Percentiles rank a stretch among this genome's conserved stretches.
Conservation (phyloP, 2,797 vertebrate species). For the Acanthurus tractus region DNA sequence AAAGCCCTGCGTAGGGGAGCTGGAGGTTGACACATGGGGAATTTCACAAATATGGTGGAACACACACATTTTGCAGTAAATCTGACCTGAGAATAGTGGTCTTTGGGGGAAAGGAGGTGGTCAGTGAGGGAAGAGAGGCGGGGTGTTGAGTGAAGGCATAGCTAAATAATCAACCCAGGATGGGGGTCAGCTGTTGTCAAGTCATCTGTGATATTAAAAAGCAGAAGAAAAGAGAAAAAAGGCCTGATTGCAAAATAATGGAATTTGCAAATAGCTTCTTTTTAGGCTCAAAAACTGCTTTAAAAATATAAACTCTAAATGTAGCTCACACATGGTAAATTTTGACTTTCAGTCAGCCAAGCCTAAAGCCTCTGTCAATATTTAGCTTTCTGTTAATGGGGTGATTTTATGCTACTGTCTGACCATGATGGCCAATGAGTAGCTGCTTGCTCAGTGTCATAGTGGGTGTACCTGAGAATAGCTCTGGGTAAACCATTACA, state of each 20-base stretch:
- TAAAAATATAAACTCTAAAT: constrained; percentile 42
- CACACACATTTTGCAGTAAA: constrained; percentile 89
- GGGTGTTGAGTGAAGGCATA: constrained; percentile 73
- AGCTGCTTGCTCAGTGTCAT: constrained; percentile 57
- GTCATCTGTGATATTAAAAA: constrained; percentile 71
- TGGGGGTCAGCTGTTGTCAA: constrained; percentile 69
- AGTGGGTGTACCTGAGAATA: constrained; percentile 59
- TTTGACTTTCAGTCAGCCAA: constrained; percentile 77
- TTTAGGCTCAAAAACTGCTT: constrained; percentile 24
- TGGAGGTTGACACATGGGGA: constrained; percentile 89
- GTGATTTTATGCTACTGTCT: constrained; percentile 81
- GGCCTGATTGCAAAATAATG: constrained; percentile 40
- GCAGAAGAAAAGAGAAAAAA: constrained; percentile 11
- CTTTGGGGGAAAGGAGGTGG: constrained; percentile 68
- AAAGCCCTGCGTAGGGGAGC: constrained; percentile 88
- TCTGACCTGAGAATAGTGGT: constrained; percentile 80
- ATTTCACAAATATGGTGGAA: constrained; percentile 92
- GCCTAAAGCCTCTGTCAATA: constrained; percentile 81
- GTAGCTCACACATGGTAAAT: constrained; percentile 64
- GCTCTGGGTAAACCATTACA: constrained; percentile 56
- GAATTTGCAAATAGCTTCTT: constrained; percentile 38
- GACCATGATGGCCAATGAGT: constrained; percentile 72
- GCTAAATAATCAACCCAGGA: constrained; percentile 77
- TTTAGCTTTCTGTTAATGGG: constrained; percentile 80
- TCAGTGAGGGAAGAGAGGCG: constrained; percentile 64